Base-by-base conservation (phyloP, 2,113 vertebrate species). In the Corythaixoides concolor region DNA sequence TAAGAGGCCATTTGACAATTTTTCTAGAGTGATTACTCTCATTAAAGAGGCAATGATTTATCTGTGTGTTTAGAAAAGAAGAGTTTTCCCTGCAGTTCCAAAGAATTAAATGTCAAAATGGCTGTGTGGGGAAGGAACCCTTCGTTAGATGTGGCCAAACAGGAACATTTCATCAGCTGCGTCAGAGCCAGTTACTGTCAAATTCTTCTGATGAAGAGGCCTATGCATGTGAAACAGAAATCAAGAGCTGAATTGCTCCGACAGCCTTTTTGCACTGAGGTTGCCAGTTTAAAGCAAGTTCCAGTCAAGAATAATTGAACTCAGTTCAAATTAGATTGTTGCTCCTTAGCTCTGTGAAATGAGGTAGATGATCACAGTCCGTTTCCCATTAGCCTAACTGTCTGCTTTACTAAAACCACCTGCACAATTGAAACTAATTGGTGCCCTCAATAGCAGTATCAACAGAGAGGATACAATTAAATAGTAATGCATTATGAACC, bases 381-480 rank as follows among this genome's bases (percentile, higher is more conserved):
- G 0, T 90, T 96, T 93, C 92, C 88, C 86, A 94, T 96, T 93
- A 96, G 86, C 83, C 92, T 80, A 70, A 77, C 92, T 96, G 80
- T 93, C 96, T 92, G 62, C 90, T 89, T 94, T 75, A 21, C 90
- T 95, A 92, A 96, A 95, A 87, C 95, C 96, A 90, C 95, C 88
- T 92, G 86, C 94, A 93, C 96, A 92, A 92, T 81, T 93, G 93
- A 93, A 93, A 92, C 68, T 97, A 96, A 97, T 93, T 96, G 90
- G 77, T 85, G 77, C 17, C 73, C 89, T 96, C 69, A 50, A 49
- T 22, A 64, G 58, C 35, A 45, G 69, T 39, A 78, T 87, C 88
- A 96, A 86, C 86, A 87, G 58, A 93, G 56, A 89, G 49, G 66
- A 94, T 78, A 75, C 66, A 85, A 92, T 94, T 93, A 95, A 94